Evolutionary conservation across 2,888 invertebrate species (phyloP), one percentile per base, ranked within the genome.

Genomic region (Adelphocoris suturalis): DNA sequence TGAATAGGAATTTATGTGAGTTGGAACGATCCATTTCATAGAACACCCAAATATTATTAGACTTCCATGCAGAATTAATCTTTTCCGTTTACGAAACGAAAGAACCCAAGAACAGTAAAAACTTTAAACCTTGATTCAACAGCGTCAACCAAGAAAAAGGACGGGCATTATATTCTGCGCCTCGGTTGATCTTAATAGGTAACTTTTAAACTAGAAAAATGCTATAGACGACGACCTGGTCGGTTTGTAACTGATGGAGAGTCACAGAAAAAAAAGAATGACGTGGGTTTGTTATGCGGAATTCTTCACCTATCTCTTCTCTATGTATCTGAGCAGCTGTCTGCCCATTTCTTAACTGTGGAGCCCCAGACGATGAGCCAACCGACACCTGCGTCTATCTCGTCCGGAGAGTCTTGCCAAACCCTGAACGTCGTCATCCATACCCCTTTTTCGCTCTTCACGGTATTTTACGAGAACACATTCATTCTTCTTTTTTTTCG

Each of bases 341-440:
- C 68, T 68, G 12, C 68, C 23, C 68, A 68, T 68, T 23, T 27
- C 68, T 68, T 68, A 68, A 23, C 68, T 9, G 61, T 23, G 23
- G 68, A 68, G 23, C 68, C 68, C 68, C 68, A 68, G 68, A 68
- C 68, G 68, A 68, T 68, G 68, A 68, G 68, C 68, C 68, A 68
- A 68, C 68, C 23, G 68, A 68, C 68, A 68, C 68, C 68, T 68
- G 68, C 13, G 68, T 68, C 68, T 68, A 23, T 68, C 23, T 68
- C 68, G 68, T 68, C 13, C 68, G 27, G 23, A 27, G 5, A 68
- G 19, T 23, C 23, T 23, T 68, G 68, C 68, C 68, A 68, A 68
- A 68, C 68, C 68, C 68, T 19, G 68, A 4, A 68, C 68, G 68
- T 68, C 68, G 68, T 68, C 68, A 68, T 68, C 23, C 27, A 12